Conservation (phyloP, 37 sponge, comb jelly and placozoan species). For the Agelas oroides region DNA sequence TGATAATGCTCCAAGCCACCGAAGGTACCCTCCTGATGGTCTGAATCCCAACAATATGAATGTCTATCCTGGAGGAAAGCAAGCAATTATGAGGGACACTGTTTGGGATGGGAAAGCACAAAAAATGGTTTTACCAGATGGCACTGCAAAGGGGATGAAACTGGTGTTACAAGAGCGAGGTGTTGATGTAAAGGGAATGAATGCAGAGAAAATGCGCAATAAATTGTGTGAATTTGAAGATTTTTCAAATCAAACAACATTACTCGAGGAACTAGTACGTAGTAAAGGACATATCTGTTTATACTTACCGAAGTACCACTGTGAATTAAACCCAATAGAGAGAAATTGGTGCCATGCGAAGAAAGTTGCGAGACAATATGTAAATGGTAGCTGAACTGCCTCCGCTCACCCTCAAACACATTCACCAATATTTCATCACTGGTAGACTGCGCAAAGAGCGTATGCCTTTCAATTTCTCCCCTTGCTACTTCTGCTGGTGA, state of each 20-base stretch:
- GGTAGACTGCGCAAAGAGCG: too few species aligned
- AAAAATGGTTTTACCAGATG: too few species aligned
- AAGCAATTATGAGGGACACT: slow-evolving; percentile 58
- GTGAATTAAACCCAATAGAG: slow-evolving; percentile 59
- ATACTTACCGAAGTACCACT: slow-evolving; percentile 51
- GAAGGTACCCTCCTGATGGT: slow-evolving; percentile 34
- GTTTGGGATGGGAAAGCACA: too few species aligned
- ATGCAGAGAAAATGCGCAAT: slow-evolving; percentile 35
- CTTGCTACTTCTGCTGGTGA: too few species aligned
- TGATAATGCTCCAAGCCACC: too few species aligned
- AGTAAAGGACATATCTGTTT: slow-evolving; percentile 32
- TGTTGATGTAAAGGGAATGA: too few species aligned
- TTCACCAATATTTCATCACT: too few species aligned
- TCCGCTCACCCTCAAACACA: too few species aligned
- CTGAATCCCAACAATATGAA: slow-evolving; percentile 44
- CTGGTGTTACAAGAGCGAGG: too few species aligned
- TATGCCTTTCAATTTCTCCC: too few species aligned
- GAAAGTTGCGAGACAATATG: slow-evolving; percentile 18
- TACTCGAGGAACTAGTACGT: slow-evolving; percentile 32
- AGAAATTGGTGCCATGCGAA: slow-evolving; percentile 56
- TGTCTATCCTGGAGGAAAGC: too few species aligned
- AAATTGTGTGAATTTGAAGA: slow-evolving; percentile 29
- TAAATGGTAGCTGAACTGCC: slow-evolving; percentile 44
- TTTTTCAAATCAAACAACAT: slow-evolving; percentile 15
- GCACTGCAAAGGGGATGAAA: too few species aligned